Percentiles rank a stretch among this genome's conserved stretches.
Evolutionary conservation across 2,797 vertebrate species (phyloP).

Genomic region (Eptatretus atami): DNA sequence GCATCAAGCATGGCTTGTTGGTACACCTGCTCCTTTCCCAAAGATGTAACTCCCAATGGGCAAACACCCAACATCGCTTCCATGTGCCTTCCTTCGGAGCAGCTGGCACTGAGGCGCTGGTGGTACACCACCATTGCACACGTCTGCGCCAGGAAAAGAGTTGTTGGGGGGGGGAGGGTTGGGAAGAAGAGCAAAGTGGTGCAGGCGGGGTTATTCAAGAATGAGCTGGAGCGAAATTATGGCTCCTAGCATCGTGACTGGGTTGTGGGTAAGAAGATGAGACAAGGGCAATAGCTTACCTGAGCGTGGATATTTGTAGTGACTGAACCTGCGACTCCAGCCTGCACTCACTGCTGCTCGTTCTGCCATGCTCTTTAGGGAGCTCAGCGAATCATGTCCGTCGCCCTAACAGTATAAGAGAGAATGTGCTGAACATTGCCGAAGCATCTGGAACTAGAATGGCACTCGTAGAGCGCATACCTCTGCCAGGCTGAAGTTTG

Average conservation of each 20-base stretch:
- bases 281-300: conserved; percentile 8
- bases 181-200: not conserved
- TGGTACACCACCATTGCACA: not conserved
- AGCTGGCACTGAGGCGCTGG: conserved; percentile 19
- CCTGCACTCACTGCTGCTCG: conserved; percentile 40
- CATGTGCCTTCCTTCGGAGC: conserved; percentile 51
- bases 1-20: conserved; percentile 80
- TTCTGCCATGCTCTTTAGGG: conserved; percentile 63
- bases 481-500: too few species aligned
- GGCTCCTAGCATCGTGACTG: conserved; percentile 12
- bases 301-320: conserved; percentile 45
- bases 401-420: conserved; percentile 10
- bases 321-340: conserved; percentile 40
- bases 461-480: too few species aligned
- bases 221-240: too few species aligned
- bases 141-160: conserved; percentile 23
- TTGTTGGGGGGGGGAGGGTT: conserved; percentile 12
- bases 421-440: conserved; percentile 8
- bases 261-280: not conserved
- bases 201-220: not conserved
- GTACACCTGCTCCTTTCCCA: conserved; percentile 71
- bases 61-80: conserved; percentile 57
- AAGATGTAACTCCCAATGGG: conserved; percentile 47
- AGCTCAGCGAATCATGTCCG: conserved; percentile 48
- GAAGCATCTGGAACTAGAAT: conserved; percentile 7